Percentiles rank a stretch among this genome's conserved stretches.
phyloP scores from a whole-genome alignment of 2,113 vertebrate genomes.

The Neoarius graeffei region DNA sequence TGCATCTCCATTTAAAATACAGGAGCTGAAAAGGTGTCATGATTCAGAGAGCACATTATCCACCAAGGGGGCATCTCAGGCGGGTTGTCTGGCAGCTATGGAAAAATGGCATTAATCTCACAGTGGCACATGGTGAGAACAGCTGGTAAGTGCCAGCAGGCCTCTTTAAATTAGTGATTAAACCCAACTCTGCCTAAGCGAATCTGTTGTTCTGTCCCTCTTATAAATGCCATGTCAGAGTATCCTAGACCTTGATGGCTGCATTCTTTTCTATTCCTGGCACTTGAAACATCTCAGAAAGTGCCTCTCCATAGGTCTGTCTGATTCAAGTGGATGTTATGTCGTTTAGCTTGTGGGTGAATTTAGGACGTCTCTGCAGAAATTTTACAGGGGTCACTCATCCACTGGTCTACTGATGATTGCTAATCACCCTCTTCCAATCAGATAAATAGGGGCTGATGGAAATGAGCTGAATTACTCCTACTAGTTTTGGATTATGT shows the following conservation, averaged over 20 bases:
- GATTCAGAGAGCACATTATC: conserved; percentile 10
- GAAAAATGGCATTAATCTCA: conserved; percentile 26
- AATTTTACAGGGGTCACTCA: conserved; percentile 44
- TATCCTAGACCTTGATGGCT: conserved; percentile 25
- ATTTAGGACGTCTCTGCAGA: conserved; percentile 31
- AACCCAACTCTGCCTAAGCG: conserved; percentile 12
- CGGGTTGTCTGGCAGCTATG: conserved; percentile 27
- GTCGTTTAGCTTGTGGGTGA: conserved; percentile 38
- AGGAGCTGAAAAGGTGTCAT: conserved; percentile 6
- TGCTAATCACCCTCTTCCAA: conserved; percentile 38
- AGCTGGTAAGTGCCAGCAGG: conserved; percentile 41
- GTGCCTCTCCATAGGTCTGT: conserved; percentile 24
- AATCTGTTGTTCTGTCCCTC: conserved; percentile 24
- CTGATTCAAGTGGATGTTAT: conserved; percentile 43
- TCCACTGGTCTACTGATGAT: conserved; percentile 26
- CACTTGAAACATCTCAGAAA: conserved; percentile 39
- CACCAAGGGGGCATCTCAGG: conserved; percentile 7
- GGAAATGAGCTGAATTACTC: conserved; percentile 29
- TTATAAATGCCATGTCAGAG: conserved; percentile 39
- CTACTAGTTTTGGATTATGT: conserved; percentile 14
- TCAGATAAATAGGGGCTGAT: conserved; percentile 30
- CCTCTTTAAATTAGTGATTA: conserved; percentile 40
- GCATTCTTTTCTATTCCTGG: conserved; percentile 16
- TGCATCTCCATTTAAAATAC: conserved; percentile 5
- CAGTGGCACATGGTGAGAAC: conserved; percentile 38